phyloP scores from a whole-genome alignment of 2,797 vertebrate species.

The Spea hammondii region DNA sequence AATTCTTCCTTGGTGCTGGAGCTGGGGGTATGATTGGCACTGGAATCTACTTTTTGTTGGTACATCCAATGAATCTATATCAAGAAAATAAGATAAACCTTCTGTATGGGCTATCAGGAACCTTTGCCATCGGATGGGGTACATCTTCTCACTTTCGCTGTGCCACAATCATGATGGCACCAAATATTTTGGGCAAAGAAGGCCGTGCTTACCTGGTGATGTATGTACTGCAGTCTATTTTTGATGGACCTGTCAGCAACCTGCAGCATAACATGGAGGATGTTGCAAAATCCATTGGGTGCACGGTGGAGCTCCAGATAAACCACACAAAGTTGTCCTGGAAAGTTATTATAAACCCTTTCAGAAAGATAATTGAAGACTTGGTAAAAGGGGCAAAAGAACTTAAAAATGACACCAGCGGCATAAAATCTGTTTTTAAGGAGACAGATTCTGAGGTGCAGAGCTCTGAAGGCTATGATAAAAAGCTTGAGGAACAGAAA shows the following conservation, averaged over 20 bases:
- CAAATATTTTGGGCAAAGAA: constrained; percentile 80
- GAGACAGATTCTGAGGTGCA: constrained; percentile 73
- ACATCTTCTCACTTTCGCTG: constrained; percentile 77
- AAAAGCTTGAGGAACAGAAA: rapidly evolving
- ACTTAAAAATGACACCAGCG: constrained; percentile 57
- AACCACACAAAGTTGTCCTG: constrained; percentile 74
- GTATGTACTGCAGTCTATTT: constrained; percentile 71
- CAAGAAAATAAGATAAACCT: constrained; percentile 55
- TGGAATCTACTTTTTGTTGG: constrained; percentile 68
- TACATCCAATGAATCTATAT: constrained; percentile 59
- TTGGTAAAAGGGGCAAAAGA: constrained; percentile 57
- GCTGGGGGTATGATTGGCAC: constrained; percentile 70
- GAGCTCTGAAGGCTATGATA: constrained; percentile 61
- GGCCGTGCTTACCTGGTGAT: constrained; percentile 76
- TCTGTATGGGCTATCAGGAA: neutral
- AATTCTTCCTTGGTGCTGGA: constrained; percentile 63
- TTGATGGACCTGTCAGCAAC: constrained; percentile 76
- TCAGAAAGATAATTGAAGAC: constrained; percentile 66
- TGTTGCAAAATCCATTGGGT: constrained; percentile 76
- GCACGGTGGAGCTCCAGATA: constrained; percentile 83
- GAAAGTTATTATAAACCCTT: constrained; percentile 65
- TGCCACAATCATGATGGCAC: constrained; percentile 72
- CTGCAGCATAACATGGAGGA: constrained; percentile 73
- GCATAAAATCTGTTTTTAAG: constrained; percentile 66
- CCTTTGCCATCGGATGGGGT: constrained; percentile 69